Percentiles rank a stretch among this genome's conserved stretches.
Conservation (phyloP, 2,797 vertebrate genomes). For the Acipenser transmontanus region DNA sequence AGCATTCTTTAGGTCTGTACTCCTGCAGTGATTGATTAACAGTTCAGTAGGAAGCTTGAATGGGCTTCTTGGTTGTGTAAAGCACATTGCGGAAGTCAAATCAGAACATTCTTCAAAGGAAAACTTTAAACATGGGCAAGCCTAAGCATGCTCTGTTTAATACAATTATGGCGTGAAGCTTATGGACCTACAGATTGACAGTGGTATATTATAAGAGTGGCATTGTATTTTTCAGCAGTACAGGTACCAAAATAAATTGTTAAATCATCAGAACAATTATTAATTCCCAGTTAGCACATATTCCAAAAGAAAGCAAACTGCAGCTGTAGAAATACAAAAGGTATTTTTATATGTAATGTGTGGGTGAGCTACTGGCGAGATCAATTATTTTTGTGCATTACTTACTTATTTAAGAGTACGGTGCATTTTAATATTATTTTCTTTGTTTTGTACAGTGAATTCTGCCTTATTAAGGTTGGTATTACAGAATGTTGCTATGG, state of each 20-base stretch:
- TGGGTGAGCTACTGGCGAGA: too few relatives aligned
- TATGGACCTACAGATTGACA: constrained; percentile 19
- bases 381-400: too few relatives aligned
- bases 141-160: constrained; percentile 41
- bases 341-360: too few relatives aligned
- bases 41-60: not conserved
- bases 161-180: constrained; percentile 36
- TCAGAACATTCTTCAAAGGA: constrained; percentile 8
- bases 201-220: constrained; percentile 23
- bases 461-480: too few relatives aligned
- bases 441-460: too few relatives aligned
- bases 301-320: constrained; percentile 5
- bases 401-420: too few relatives aligned
- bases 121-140: constrained; percentile 25
- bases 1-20: too few relatives aligned
- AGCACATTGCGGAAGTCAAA: constrained; percentile 11
- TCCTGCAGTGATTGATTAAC: not conserved
- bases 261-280: not conserved
- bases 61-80: not conserved
- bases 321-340: too few relatives aligned
- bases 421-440: too few relatives aligned
- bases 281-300: constrained; percentile 1
- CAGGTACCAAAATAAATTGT: not conserved
- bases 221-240: constrained; percentile 8
- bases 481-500: too few relatives aligned